These are phyloP conservation scores for Pterocles burchelli DNA, from an alignment of 2,113 vertebrate genomes.

Conservation along the genomic window DNA sequence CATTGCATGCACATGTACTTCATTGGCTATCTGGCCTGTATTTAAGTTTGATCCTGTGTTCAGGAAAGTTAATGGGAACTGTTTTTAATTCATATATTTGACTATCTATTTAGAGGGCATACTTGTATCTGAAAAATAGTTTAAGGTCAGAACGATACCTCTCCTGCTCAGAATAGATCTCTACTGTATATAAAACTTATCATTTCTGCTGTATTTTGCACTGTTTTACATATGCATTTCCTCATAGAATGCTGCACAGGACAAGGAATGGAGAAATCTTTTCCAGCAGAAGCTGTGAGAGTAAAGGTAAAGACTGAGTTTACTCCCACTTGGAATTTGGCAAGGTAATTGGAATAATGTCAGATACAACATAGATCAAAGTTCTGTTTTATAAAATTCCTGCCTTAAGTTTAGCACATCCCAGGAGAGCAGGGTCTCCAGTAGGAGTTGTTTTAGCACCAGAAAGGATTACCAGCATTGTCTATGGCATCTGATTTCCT, in stretches of 20 bases:
- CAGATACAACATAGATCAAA: conserved; percentile 21
- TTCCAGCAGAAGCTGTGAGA: not conserved
- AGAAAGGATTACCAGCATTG: not conserved
- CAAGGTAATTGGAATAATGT: conserved; percentile 37
- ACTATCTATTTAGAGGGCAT: not conserved
- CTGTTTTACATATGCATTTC: not conserved
- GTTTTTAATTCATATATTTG: not conserved
- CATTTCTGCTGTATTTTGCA: not conserved
- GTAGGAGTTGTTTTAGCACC: not conserved
- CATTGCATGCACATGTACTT: not conserved
- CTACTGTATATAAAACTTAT: not conserved
- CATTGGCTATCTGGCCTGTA: not conserved
- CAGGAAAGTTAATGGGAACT: not conserved
- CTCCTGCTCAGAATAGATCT: not conserved
- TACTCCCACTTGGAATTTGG: conserved; percentile 30
- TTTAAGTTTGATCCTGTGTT: not conserved
- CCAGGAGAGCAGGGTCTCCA: not conserved
- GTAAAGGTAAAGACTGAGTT: conserved; percentile 19
- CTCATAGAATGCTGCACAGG: not conserved
- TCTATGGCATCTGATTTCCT: conserved; percentile 12
- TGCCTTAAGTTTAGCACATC: not conserved
- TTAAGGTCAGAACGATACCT: not conserved
- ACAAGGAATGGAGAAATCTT: not conserved
- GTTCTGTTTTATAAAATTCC: not conserved
- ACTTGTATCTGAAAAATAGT: not conserved